A percentile compares a stretch with the other conserved stretches of the same genome.
Evolutionary conservation across 1,140 invertebrate species (phyloP).

Genomic region (Paramacrobiotus metropolitanus): DNA sequence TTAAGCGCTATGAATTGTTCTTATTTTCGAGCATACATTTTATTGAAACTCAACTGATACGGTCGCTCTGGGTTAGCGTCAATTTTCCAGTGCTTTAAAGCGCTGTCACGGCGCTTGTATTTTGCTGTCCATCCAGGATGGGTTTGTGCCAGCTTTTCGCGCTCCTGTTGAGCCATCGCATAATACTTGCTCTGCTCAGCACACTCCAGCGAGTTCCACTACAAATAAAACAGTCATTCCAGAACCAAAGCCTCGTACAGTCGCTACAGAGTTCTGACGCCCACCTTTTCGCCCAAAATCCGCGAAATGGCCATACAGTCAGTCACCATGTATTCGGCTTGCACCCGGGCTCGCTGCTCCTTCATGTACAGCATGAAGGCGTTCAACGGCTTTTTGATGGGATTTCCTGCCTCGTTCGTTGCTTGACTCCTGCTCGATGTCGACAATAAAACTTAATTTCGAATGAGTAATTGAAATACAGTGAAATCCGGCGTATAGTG

Average conservation of each 20-base stretch:
- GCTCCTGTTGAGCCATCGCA: conserved; percentile 93
- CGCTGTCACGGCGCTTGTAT: too few relatives aligned
- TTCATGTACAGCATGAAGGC: conserved; percentile 99
- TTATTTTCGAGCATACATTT: too few relatives aligned
- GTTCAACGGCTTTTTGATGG: conserved; percentile 97
- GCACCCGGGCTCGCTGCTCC: conserved; percentile 91
- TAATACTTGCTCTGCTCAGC: conserved; percentile 99
- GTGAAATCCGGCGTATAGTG: too few relatives aligned
- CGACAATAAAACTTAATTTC: too few relatives aligned
- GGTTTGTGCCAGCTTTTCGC: conserved; percentile 91
- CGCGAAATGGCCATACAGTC: conserved; percentile 98
- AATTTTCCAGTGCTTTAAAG: too few relatives aligned
- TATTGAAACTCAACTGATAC: too few relatives aligned
- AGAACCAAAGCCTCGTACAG: conserved; percentile 3
- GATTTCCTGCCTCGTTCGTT: too few relatives aligned
- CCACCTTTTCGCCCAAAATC: conserved; percentile 82
- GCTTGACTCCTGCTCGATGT: too few relatives aligned
- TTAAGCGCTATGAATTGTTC: too few relatives aligned
- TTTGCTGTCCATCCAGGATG: conserved; percentile 97
- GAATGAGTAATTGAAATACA: too few relatives aligned
- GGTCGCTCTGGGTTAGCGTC: too few relatives aligned
- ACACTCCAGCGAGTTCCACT: conserved; percentile 96
- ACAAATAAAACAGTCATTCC: conserved; percentile 23
- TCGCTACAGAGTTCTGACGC: background rate
- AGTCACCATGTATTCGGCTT: conserved; percentile 89